Conservation (phyloP, 92 coral and sea anemone genomes). For the Desmophyllum pertusum region DNA sequence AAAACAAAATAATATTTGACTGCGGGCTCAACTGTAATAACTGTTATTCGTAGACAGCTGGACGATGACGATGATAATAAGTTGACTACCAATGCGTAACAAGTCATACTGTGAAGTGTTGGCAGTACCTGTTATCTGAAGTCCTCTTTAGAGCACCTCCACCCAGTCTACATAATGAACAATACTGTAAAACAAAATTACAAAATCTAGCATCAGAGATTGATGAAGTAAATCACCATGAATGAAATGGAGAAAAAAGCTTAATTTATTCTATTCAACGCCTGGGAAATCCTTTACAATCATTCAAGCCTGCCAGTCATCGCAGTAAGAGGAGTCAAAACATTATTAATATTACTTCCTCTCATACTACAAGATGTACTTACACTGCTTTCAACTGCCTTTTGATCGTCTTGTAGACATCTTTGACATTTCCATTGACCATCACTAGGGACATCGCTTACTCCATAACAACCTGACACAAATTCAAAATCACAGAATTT, state of each 20-base stretch:
- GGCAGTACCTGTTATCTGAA: conserved; percentile 59
- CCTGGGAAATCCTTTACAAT: background rate
- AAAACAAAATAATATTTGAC: too few species aligned
- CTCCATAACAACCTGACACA: conserved; percentile 73
- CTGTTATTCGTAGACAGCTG: too few species aligned
- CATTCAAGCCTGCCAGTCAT: background rate
- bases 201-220: background rate
- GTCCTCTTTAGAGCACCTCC: conserved; percentile 86
- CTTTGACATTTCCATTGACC: conserved; percentile 69
- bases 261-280: background rate
- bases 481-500: background rate
- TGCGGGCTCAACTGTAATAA: too few species aligned
- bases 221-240: background rate
- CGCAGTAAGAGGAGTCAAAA: background rate
- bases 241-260: background rate
- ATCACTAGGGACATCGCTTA: conserved; percentile 27
- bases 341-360: background rate
- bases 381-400: conserved; percentile 56
- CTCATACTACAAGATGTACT: conserved; percentile 1
- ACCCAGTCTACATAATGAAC: conserved; percentile 74
- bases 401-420: conserved; percentile 60
- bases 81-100: too few species aligned
- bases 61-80: too few species aligned
- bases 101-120: background rate
- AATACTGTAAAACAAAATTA: conserved; percentile 48